These are phyloP conservation scores for Caenorhabditis sulstoni DNA, from an alignment of 2,888 invertebrate species.

Conservation along the genomic window DNA sequence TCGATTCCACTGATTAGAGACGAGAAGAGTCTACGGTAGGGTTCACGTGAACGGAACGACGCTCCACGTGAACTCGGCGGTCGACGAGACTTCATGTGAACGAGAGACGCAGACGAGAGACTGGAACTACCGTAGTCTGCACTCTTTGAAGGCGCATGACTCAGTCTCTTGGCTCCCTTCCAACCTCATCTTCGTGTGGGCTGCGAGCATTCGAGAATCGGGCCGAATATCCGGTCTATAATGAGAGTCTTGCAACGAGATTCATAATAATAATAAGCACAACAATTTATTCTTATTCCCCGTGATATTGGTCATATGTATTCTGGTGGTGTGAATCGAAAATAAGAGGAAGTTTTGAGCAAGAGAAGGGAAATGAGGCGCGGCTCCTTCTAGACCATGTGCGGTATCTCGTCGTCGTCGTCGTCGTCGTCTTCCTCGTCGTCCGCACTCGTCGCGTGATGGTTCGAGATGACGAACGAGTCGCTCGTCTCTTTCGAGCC, in stretches of 20 bases:
- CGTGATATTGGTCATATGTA: conserved; percentile 41
- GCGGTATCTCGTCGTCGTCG: conserved; percentile 45
- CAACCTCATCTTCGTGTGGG: background rate
- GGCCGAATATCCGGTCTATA: conserved; percentile 30
- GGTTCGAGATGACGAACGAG: conserved; percentile 53
- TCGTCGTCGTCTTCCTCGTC: conserved; percentile 43
- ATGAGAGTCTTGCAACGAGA: conserved; percentile 24
- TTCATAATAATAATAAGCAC: conserved; percentile 15
- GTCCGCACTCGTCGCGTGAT: conserved; percentile 25
- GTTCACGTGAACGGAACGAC: conserved; percentile 18
- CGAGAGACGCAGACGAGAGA: background rate
- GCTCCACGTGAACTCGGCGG: conserved; percentile 17
- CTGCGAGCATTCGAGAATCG: conserved; percentile 2
- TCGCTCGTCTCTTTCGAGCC: conserved; percentile 32
- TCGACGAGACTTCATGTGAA: background rate
- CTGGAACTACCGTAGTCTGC: too few relatives aligned
- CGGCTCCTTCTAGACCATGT: conserved; percentile 50
- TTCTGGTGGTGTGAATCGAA: conserved; percentile 3
- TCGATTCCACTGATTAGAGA: background rate
- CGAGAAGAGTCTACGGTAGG: background rate
- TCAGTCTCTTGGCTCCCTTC: background rate
- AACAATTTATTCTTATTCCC: conserved; percentile 28
- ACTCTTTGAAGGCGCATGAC: too few relatives aligned
- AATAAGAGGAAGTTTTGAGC: conserved; percentile 5
- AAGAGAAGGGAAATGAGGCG: background rate